Percentiles rank a stretch among this genome's conserved stretches.
phyloP scores from a whole-genome alignment of 2,113 vertebrate genomes.

The Paramormyrops kingsleyae region DNA sequence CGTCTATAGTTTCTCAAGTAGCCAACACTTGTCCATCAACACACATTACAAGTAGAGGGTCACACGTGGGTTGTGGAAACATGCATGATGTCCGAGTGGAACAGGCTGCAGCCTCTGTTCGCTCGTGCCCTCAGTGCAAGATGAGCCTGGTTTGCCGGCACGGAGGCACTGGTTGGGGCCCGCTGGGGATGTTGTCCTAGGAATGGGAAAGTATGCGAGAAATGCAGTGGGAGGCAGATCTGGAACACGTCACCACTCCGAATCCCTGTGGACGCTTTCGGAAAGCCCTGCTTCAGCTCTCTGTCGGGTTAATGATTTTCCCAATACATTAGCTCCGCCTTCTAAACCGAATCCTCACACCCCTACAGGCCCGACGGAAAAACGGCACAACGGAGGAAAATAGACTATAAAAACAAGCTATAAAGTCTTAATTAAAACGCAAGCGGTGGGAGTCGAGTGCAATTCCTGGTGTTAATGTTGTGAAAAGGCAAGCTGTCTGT shows the following conservation, averaged over 20 bases:
- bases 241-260: conserved; percentile 53
- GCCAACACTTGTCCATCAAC: neutral
- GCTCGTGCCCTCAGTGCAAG: conserved; percentile 22
- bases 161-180: conserved; percentile 28
- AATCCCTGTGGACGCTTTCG: conserved; percentile 41
- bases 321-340: neutral
- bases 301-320: neutral
- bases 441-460: neutral
- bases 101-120: no score
- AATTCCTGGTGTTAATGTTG: neutral
- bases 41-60: neutral
- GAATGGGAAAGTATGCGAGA: conserved; percentile 57
- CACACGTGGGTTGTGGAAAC: neutral
- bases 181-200: conserved; percentile 39
- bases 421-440: neutral
- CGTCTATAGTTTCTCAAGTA: neutral
- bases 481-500: conserved; percentile 21
- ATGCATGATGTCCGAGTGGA: conserved; percentile 22
- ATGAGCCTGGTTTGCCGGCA: conserved; percentile 41
- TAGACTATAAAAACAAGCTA: neutral
- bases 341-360: neutral
- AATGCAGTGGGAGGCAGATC: conserved; percentile 60
- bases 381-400: neutral
- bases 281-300: neutral
- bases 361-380: neutral